Conservation (phyloP, 2,797 vertebrate species). For the Gouania willdenowi region DNA sequence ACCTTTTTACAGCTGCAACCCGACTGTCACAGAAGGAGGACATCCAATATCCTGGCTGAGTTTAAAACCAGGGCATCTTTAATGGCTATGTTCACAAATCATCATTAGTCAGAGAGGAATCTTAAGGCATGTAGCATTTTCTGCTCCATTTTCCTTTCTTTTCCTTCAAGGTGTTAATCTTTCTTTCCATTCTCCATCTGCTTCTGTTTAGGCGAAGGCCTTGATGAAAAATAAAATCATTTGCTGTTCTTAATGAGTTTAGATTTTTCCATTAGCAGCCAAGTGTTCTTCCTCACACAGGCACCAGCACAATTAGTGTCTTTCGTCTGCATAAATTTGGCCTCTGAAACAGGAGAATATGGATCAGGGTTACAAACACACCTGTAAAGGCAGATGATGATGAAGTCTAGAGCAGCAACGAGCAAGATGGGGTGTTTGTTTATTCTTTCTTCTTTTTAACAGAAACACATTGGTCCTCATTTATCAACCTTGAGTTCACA, state of each 20-base stretch:
- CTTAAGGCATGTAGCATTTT: constrained; percentile 39
- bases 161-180: constrained; percentile 11
- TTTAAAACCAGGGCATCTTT: constrained; percentile 31
- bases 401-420: constrained; percentile 9
- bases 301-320: constrained; percentile 69
- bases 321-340: constrained; percentile 71
- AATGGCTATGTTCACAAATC: constrained; percentile 43
- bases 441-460: constrained; percentile 22
- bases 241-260: constrained; percentile 72
- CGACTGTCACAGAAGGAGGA: constrained; percentile 14
- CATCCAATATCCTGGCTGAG: constrained; percentile 26
- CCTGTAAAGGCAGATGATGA: constrained; percentile 25
- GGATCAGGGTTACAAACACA: constrained; percentile 32
- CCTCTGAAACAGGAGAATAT: constrained; percentile 56
- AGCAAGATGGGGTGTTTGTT: not conserved
- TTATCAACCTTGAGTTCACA: no score
- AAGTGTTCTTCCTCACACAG: constrained; percentile 60
- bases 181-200: constrained; percentile 45
- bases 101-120: constrained; percentile 53
- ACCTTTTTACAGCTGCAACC: constrained; percentile 25
- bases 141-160: constrained; percentile 1
- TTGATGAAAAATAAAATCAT: constrained; percentile 64
- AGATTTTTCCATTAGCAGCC: constrained; percentile 75
- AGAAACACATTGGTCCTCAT: constrained; percentile 32
- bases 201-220: constrained; percentile 50